Percentiles rank a stretch among this genome's conserved stretches.
phyloP scores from a whole-genome alignment of 2,888 invertebrate species.

The Acrobeloides nanus region DNA sequence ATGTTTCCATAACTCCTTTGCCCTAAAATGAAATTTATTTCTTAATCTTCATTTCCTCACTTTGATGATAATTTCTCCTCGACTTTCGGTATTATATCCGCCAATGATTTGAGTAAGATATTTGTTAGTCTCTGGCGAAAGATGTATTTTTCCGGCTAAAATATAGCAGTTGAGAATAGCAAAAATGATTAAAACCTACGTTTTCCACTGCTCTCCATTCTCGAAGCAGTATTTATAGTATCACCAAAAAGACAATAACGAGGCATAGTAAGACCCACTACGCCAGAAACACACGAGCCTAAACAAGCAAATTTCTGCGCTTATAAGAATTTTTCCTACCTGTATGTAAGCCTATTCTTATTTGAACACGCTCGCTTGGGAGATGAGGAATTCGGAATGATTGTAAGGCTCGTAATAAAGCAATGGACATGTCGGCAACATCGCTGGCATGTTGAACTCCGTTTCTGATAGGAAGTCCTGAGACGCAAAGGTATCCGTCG shows the following conservation, averaged over 20 bases:
- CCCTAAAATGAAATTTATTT: no score
- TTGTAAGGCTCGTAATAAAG: conserved; percentile 25
- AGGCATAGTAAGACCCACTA: conserved; percentile 41
- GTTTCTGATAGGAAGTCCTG: conserved; percentile 41
- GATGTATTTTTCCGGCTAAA: no score
- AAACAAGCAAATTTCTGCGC: no score
- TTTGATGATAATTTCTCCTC: no score
- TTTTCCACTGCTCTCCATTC: conserved; percentile 45
- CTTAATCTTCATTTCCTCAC: no score
- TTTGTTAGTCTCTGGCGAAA: no score
- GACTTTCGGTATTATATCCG: no score
- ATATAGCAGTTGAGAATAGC: no score
- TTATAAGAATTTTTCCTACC: no score
- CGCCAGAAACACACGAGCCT: conserved; percentile 35
- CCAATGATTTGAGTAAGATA: no score
- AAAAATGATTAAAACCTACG: no score
- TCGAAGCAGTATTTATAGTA: conserved; percentile 41
- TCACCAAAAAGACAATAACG: conserved; percentile 38
- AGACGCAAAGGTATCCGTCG: conserved; percentile 43
- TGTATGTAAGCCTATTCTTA: conserved; percentile 29
- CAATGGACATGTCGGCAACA: conserved; percentile 36
- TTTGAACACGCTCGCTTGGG: conserved; percentile 32
- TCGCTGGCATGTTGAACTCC: conserved; percentile 38
- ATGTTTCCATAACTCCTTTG: no score
- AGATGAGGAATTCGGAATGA: conserved; percentile 36